Base-by-base conservation (phyloP, 2,797 vertebrate genomes). In the Crenuchus spilurus region DNA sequence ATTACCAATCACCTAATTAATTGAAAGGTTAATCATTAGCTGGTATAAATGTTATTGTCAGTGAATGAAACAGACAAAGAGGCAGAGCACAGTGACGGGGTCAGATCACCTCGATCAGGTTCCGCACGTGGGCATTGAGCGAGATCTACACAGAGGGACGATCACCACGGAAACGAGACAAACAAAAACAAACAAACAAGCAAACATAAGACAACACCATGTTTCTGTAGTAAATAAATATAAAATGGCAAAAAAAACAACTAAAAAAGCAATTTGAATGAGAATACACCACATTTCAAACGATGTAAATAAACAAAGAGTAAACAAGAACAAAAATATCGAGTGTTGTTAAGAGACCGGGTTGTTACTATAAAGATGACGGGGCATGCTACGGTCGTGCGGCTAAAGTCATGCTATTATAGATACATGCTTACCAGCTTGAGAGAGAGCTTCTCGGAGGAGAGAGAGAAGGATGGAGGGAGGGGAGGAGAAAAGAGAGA, bases 81-180 rank as follows among this genome's bases (percentile, higher is more conserved):
- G 58, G 73, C 77, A 75, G 67, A 74, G 28, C 64, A 80, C 80
- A 20, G 69, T 55, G 83, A 86, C 84, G 80, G 79, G 54, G 82
- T 91, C 81, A 84, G 93, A 91, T 94, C 93, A 93, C 92, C 94
- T 95, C 94, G 86, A 93, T 93, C 86, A 95, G 92, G 91, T 85
- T 93, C 92, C 90, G 90, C 90, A 95, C 89, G 89, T 95, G 91
- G 81, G 88, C 91, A 93, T 92, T 93, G 91, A 94, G 91, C 86
- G 92, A 94, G 92, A 94, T 92, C 94, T 95, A 90, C 88, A 84
- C 88, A 88, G 85, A 87, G 72, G 90, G 79, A 89, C 84, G 86
- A 86, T 89, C 89, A 71, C 67, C 75, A 81, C 30, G n/a, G 75
- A 78, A 61, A 68, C 60, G 1, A 67, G 62, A 77, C 71, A 49